Evolutionary conservation across 1,140 invertebrate species (phyloP).

Genomic region (Drosophila mojavensis): DNA sequence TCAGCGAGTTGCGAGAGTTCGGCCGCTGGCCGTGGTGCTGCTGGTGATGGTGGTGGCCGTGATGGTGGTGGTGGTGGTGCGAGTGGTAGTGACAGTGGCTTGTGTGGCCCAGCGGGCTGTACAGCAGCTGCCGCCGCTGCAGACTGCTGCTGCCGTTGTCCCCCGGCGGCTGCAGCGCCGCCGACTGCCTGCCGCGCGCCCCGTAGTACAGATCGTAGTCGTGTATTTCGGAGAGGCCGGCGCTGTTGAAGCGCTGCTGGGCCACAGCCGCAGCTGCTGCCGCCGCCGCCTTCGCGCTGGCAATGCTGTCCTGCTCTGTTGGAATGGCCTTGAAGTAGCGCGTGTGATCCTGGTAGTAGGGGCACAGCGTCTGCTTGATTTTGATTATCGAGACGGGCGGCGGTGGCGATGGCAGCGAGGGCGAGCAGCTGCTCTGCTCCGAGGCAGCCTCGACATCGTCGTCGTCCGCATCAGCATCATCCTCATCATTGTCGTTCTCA

Average conservation of each 20-base stretch:
- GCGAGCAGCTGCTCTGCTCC: conserved; percentile 68
- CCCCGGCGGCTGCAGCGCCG: conserved; percentile 16
- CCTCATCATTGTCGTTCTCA: conserved; percentile 47
- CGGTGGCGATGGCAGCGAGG: conserved; percentile 65
- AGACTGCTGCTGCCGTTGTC: conserved; percentile 56
- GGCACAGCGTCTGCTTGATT: conserved; percentile 74
- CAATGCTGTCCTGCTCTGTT: conserved; percentile 79
- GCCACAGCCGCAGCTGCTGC: conserved; percentile 68
- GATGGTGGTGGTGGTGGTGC: conserved; percentile 58
- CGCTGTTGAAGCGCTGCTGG: conserved; percentile 72
- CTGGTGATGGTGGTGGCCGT: conserved; percentile 79
- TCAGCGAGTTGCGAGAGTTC: conserved; percentile 89
- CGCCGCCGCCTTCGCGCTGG: conserved; percentile 69
- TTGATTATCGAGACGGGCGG: conserved; percentile 70
- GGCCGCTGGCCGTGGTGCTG: conserved; percentile 86
- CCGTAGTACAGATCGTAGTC: conserved; percentile 83
- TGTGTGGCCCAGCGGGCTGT: conserved; percentile 63
- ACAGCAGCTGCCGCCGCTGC: conserved; percentile 60
- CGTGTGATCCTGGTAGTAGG: conserved; percentile 79
- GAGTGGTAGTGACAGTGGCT: conserved; percentile 64
- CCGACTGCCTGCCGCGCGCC: conserved; percentile 52
- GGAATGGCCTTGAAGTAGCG: conserved; percentile 82
- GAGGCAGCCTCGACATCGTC: conserved; percentile 62
- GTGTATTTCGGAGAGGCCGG: conserved; percentile 77
- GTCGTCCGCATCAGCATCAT: conserved; percentile 49